Evolutionary conservation across 2,888 invertebrate genomes (phyloP).

Genomic region (Agrochola lychnidis): DNA sequence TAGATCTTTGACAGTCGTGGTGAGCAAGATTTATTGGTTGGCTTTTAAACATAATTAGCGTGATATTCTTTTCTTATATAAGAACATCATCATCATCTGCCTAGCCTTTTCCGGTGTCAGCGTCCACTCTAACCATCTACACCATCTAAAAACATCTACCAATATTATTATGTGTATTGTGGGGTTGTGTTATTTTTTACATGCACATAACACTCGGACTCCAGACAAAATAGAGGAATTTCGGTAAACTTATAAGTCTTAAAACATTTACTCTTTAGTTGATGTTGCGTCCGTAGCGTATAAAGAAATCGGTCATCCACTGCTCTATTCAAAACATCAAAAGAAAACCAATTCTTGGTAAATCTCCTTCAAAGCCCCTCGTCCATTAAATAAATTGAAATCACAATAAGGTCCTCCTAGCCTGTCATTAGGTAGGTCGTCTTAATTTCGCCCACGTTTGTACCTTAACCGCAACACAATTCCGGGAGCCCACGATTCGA

Average conservation of each 20-base stretch:
- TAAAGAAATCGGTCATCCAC: neutral
- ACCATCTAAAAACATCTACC: neutral
- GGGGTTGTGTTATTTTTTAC: neutral
- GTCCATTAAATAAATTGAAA: conserved; percentile 39
- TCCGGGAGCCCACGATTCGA: conserved; percentile 25
- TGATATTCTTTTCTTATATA: neutral
- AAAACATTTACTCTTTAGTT: neutral
- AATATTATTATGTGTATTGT: neutral
- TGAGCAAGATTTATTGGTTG: neutral
- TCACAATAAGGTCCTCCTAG: conserved; percentile 14
- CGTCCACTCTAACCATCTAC: too few species aligned
- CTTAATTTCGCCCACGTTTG: conserved; percentile 42
- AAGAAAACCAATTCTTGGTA: neutral
- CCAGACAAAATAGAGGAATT: too few species aligned
- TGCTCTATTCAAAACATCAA: neutral
- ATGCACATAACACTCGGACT: neutral
- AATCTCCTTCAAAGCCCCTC: neutral
- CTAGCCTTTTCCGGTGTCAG: too few species aligned
- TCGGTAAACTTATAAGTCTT: neutral
- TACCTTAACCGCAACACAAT: conserved; percentile 40
- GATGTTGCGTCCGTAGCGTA: neutral
- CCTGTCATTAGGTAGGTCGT: conserved; percentile 7
- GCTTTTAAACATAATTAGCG: neutral
- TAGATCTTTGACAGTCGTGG: neutral
- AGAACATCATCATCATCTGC: neutral